phyloP scores from a whole-genome alignment of 23 tunicate genomes.

The Trididemnum nubilum region DNA sequence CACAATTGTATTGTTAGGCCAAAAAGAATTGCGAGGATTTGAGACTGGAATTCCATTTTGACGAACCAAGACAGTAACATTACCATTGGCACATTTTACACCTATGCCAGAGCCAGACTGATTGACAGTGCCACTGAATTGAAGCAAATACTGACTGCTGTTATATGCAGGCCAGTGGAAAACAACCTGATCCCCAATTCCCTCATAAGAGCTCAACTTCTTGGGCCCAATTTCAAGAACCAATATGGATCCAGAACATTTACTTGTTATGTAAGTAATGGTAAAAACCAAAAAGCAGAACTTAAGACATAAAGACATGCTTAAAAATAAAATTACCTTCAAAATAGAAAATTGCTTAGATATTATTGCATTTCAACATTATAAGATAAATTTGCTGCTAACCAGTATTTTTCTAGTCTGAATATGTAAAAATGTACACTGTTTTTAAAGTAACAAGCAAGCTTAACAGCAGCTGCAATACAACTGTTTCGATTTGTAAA shows the following conservation, averaged over 20 bases:
- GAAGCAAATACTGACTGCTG: slow-evolving; percentile 30
- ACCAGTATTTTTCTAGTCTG: no score
- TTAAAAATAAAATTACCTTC: no score
- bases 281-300: no score
- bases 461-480: no score
- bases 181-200: slow-evolving; percentile 45
- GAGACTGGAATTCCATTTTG: slow-evolving; percentile 65
- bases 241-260: neutral
- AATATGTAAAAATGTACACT: no score
- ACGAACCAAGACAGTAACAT: slow-evolving; percentile 48
- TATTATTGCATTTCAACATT: no score
- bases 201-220: slow-evolving; percentile 8
- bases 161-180: slow-evolving; percentile 39
- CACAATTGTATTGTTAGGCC: slow-evolving; percentile 41
- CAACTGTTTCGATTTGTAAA: no score
- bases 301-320: no score
- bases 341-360: no score
- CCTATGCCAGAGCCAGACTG: slow-evolving; percentile 53
- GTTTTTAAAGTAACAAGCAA: no score
- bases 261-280: no score
- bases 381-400: no score
- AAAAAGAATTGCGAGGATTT: slow-evolving; percentile 48
- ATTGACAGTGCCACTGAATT: slow-evolving; percentile 42
- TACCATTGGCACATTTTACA: slow-evolving; percentile 45
- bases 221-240: slow-evolving; percentile 52